These are phyloP conservation scores for Chelmon rostratus DNA, from an alignment of 2,797 vertebrate genomes.

Conservation along the genomic window DNA sequence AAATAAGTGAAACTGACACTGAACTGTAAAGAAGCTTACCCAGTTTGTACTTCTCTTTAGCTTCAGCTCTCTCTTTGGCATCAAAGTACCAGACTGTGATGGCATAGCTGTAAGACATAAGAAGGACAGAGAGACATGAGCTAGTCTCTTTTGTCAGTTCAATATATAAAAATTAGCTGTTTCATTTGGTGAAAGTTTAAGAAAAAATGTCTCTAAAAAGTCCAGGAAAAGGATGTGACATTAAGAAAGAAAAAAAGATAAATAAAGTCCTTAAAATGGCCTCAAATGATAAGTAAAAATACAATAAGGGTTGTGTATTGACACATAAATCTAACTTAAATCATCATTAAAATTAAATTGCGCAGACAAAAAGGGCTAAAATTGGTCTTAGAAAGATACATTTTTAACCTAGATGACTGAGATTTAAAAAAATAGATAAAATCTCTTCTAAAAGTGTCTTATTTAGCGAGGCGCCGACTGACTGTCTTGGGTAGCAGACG, in stretches of 20 bases:
- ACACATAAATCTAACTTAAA: not conserved
- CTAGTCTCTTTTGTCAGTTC: not conserved
- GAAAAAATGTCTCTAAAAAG: not conserved
- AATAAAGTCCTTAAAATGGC: not conserved
- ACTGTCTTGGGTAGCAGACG: conserved; percentile 14
- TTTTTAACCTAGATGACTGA: not conserved
- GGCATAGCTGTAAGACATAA: conserved; percentile 83
- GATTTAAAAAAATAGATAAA: not conserved
- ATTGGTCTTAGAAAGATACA: not conserved
- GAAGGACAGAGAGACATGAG: not conserved
- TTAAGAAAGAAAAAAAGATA: too few relatives aligned
- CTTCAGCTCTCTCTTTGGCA: conserved; percentile 92
- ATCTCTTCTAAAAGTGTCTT: not conserved
- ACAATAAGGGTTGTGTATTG: not conserved
- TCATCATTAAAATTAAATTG: too few relatives aligned
- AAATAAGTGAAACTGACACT: not conserved
- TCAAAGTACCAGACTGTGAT: conserved; percentile 98
- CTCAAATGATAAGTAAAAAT: not conserved
- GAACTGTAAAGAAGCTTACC: conserved; percentile 77
- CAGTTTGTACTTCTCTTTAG: conserved; percentile 92
- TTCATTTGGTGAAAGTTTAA: not conserved
- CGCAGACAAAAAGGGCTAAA: not conserved
- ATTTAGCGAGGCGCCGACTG: not conserved
- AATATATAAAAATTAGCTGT: too few relatives aligned
- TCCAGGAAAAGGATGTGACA: not conserved